Conservation (phyloP, 1,140 invertebrate species). For the Elysia chlorotica region DNA sequence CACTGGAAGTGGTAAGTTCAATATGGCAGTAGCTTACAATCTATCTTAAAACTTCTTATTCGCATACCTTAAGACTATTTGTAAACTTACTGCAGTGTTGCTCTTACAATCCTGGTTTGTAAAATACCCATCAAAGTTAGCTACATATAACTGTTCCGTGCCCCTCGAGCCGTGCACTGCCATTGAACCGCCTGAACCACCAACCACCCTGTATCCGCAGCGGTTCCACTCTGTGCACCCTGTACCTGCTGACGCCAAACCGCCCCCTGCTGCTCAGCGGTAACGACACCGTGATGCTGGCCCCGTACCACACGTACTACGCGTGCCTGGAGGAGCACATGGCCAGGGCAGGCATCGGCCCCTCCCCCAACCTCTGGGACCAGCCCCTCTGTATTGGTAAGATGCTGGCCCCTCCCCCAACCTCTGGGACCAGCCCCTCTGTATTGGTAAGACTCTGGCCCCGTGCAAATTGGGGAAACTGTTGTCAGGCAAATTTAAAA, state of each 20-base stretch:
- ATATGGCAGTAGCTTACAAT: no score
- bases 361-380: conserved; percentile 56
- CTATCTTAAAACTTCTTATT: background rate
- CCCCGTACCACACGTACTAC: conserved; percentile 61
- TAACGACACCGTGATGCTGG: conserved; percentile 55
- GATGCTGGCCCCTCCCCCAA: background rate
- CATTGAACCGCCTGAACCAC: no score
- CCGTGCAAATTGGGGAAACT: no score
- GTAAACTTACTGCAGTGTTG: no score
- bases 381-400: conserved; percentile 57
- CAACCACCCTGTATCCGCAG: no score
- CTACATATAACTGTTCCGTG: no score
- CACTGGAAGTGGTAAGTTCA: no score
- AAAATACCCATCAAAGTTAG: no score
- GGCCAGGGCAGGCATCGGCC: conserved; percentile 40
- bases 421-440: background rate
- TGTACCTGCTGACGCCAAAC: conserved; percentile 59
- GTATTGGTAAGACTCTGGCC: conserved; percentile 2
- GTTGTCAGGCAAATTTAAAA: no score
- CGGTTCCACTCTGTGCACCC: conserved; percentile 51
- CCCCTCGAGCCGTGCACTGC: no score
- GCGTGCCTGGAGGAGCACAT: conserved; percentile 58
- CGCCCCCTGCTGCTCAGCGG: conserved; percentile 56
- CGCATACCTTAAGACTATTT: background rate
- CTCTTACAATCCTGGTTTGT: no score